phyloP scores from a whole-genome alignment of 1,140 invertebrate species.

The Trachymyrmex cornetzi region DNA sequence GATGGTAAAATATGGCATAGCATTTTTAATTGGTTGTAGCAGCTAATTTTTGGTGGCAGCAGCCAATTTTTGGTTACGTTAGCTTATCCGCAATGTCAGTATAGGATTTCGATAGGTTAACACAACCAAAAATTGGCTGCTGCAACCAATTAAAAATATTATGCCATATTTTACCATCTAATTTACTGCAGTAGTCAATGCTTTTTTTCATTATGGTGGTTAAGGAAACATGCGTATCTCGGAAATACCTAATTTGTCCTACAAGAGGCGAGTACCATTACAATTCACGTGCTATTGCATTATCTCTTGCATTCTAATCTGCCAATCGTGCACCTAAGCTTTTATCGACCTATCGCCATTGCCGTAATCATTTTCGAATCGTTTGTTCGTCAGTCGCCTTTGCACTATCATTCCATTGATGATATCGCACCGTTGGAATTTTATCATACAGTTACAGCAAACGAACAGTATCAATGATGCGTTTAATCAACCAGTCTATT shows the following conservation, averaged over 20 bases:
- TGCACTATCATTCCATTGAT: constrained; percentile 37
- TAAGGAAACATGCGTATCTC: constrained; percentile 29
- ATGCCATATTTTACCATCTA: too few species aligned
- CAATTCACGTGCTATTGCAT: background rate
- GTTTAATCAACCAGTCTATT: background rate
- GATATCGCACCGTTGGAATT: background rate
- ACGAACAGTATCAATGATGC: background rate
- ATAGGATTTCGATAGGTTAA: too few species aligned
- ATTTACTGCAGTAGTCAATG: too few species aligned
- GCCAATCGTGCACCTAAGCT: background rate
- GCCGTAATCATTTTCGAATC: constrained; percentile 26
- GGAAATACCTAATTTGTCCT: constrained; percentile 42
- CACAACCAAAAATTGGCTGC: too few species aligned
- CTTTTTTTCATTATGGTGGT: too few species aligned
- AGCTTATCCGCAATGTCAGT: too few species aligned
- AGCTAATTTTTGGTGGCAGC: too few species aligned
- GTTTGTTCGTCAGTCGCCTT: background rate
- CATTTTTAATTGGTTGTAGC: too few species aligned
- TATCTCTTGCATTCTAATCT: constrained; percentile 13
- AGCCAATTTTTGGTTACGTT: too few species aligned
- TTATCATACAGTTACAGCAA: background rate
- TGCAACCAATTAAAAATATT: too few species aligned
- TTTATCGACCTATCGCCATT: constrained; percentile 24
- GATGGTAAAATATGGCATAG: too few species aligned
- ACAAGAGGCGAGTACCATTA: constrained; percentile 21